phyloP scores from a whole-genome alignment of 2,797 vertebrate genomes.

The Coregonus sp. region DNA sequence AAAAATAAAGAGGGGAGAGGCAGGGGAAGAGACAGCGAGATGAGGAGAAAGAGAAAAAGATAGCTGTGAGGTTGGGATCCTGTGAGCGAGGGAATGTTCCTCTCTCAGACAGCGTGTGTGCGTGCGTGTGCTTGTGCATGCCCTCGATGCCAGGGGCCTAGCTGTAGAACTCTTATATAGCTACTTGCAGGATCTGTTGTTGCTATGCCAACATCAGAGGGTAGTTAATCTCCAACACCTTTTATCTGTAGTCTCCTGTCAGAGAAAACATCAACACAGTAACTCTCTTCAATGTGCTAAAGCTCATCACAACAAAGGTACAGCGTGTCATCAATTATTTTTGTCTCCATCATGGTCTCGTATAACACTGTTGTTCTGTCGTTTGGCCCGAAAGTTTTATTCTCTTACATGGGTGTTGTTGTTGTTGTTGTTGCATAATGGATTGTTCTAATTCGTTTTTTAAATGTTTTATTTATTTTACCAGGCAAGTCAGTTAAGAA shows the following conservation, averaged over 20 bases:
- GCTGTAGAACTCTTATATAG: constrained; percentile 1
- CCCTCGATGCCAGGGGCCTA: constrained; percentile 8
- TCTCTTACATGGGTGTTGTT: background rate
- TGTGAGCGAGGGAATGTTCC: constrained; percentile 20
- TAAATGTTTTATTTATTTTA: too few species aligned
- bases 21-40: constrained; percentile 7
- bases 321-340: background rate
- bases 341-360: background rate
- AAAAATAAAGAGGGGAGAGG: background rate
- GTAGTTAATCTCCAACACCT: background rate
- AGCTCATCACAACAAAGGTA: constrained; percentile 7
- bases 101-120: background rate
- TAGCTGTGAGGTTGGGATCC: background rate
- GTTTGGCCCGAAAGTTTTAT: background rate
- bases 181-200: constrained; percentile 26
- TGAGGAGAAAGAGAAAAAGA: background rate
- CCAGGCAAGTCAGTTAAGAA: too few species aligned
- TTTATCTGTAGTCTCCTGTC: constrained; percentile 9
- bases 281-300: constrained; percentile 2
- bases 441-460: background rate
- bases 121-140: background rate
- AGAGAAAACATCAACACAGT: constrained; percentile 4
- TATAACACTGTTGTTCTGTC: background rate
- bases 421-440: background rate
- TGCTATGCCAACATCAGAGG: constrained; percentile 38